Evolutionary conservation across 2,888 invertebrate species (phyloP), one percentile per base, ranked within the genome.

Genomic region (Chironomus tentans): DNA sequence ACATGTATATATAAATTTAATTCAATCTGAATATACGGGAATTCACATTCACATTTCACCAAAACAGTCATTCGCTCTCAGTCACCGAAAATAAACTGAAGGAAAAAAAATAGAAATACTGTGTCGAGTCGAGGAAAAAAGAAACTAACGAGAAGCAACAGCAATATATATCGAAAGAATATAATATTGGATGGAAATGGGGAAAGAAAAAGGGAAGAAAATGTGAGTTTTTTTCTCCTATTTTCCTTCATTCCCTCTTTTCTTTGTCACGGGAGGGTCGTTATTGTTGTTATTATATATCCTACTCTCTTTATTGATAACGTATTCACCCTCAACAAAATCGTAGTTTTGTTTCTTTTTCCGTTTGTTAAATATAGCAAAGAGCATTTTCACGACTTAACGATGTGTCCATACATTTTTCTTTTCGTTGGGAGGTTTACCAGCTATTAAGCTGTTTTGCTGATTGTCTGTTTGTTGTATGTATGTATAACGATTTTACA

Each of bases 71-170:
- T 46, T 61, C 74, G 47, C 46, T 47, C 74, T 28, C 74, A 48
- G 68, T 47, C 68, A 74, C 74, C 74, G 74, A 74, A 74, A 74
- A 74, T 74, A 74, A 74, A 74, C 74, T 74, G 74, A 74, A 74
- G 47, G 46, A 18, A 74, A 62, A 72, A 72, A 56, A 56, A 18
- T 48, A 68, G 46, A 38, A 73, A 74, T 61, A 74, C 38, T 74
- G 72, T 62, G 68, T 62, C 74, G 74, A 68, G 38, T 38, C 48
- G 74, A 68, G 68, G 46, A 68, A 62, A 72, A 38, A 38, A 62
- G 4, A 72, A 71, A 71, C 56, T 47, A 73, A 38, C 18, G 74
- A 65, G 65, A 65, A 65, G 65, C 21, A 65, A 24, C 22, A 65
- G 56, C 15, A 38, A 38, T 38, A 22, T 65, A 21, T 65, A 12